Conservation (phyloP, 2,113 vertebrate genomes). For the Lota lota region DNA sequence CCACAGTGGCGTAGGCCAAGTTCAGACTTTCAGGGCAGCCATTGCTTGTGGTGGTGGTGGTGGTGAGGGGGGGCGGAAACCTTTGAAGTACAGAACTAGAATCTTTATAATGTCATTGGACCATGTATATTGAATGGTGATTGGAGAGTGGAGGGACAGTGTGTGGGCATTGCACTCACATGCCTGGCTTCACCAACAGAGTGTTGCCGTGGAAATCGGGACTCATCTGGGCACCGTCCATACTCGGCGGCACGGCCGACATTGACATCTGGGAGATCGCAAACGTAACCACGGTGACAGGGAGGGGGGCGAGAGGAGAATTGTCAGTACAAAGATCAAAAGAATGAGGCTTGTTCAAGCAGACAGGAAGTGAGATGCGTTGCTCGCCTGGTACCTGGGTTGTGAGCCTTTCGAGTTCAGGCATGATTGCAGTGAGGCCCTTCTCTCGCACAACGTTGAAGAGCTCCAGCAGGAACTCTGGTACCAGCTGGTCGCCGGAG, state of each 20-base stretch:
- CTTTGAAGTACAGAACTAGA: conserved; percentile 8
- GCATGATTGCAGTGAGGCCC: conserved; percentile 62
- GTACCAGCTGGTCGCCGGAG: conserved; percentile 73
- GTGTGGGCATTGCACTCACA: conserved; percentile 60
- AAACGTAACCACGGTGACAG: neutral
- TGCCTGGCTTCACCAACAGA: conserved; percentile 59
- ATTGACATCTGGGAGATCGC: conserved; percentile 71
- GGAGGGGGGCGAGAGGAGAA: too few relatives aligned
- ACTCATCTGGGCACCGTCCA: conserved; percentile 72
- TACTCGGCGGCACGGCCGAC: conserved; percentile 71
- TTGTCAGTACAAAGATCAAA: neutral
- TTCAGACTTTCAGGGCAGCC: conserved; percentile 35
- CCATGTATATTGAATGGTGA: too few relatives aligned
- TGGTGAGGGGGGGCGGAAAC: neutral
- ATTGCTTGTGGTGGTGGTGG: neutral
- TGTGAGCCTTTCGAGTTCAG: conserved; percentile 77
- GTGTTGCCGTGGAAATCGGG: conserved; percentile 73
- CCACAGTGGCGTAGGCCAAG: conserved; percentile 48
- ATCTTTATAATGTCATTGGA: neutral
- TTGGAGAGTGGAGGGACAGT: neutral
- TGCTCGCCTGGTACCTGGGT: conserved; percentile 76
- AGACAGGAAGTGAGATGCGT: too few relatives aligned
- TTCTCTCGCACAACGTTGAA: conserved; percentile 80
- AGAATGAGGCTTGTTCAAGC: neutral
- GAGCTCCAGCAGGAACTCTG: conserved; percentile 78